Evolutionary conservation across 2,888 invertebrate species (phyloP), one percentile per base, ranked within the genome.

Genomic region (Synanthedon formicaeformis): DNA sequence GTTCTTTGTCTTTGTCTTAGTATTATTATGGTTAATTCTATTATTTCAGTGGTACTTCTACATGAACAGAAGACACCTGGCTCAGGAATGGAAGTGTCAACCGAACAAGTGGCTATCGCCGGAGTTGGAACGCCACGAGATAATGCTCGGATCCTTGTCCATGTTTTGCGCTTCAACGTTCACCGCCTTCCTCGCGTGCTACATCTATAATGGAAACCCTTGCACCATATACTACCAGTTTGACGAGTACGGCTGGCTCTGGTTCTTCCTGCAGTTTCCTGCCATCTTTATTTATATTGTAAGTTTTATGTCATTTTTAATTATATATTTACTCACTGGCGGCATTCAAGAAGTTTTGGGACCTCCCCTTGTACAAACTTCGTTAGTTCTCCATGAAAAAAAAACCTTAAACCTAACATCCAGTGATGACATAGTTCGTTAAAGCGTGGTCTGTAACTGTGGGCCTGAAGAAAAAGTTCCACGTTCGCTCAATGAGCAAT

Each of bases 11-110:
- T 18, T 18, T 23, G 23, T 23, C 23, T 23, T 23, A 0, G 4
- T 4, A n/a, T n/a, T n/a, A n/a, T n/a, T 34, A 10, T 34, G 2
- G 34, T 34, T 10, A 6, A 34, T 34, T 34, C 2, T 34, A 2
- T 34, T 34, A 10, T 34, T 76, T 3, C 84, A 93, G 92, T 93
- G 92, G 92, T 92, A 92, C 67, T 93, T 91, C 75, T 93, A 93
- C 74, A 83, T 92, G 16, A 82, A 88, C 1, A 88, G 89, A 66
- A 78, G 90, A 1, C 89, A 92, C 63, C 65, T 75, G 6, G 85
- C 93, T 0, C 81, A 91, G 52, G 90, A 91, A 59, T 93, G 93
- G 93, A 93, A 93, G 77, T 91, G 92, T 58, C 93, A 93, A 66
- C 93, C 93, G 0, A 85, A 84, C 48, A 92, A 91, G 58, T 93